Conservation (phyloP, 2,113 vertebrate species). For the Neogale vison region DNA sequence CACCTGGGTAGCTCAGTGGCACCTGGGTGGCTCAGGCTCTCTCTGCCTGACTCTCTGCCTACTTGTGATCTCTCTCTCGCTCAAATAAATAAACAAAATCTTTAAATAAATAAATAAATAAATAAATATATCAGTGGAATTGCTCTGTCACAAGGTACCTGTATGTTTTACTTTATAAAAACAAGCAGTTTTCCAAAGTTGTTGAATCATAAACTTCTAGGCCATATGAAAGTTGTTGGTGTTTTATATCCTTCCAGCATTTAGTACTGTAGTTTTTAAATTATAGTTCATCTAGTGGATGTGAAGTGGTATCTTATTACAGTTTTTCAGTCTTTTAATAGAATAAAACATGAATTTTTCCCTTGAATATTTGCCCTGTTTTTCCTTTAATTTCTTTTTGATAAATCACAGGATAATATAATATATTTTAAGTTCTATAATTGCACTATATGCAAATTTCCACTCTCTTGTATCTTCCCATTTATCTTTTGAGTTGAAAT, state of each 20-base stretch:
- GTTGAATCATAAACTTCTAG: not conserved
- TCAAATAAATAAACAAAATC: too few species aligned
- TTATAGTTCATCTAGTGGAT: not conserved
- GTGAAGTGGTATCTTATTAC: not conserved
- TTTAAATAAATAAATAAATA: too few species aligned
- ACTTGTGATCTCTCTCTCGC: too few species aligned
- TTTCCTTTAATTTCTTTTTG: not conserved
- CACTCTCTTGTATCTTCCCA: not conserved
- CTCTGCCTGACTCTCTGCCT: too few species aligned
- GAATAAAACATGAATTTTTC: not conserved
- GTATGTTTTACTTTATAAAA: not conserved
- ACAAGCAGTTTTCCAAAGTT: not conserved
- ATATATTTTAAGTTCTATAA: not conserved
- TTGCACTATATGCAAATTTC: not conserved
- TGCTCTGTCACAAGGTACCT: not conserved
- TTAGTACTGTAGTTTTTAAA: not conserved
- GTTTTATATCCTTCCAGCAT: not conserved
- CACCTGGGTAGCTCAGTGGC: too few species aligned
- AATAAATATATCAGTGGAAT: not conserved
- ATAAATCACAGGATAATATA: not conserved
- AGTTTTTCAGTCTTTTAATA: not conserved
- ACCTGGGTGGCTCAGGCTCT: too few species aligned
- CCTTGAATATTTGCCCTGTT: not conserved
- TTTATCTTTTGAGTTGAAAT: not conserved
- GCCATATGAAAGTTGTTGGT: not conserved